Evolutionary conservation across 35 echinoderm and acorn worm genomes (phyloP), one percentile per base, ranked within the genome.

Genomic region (Anneissia japonica): DNA sequence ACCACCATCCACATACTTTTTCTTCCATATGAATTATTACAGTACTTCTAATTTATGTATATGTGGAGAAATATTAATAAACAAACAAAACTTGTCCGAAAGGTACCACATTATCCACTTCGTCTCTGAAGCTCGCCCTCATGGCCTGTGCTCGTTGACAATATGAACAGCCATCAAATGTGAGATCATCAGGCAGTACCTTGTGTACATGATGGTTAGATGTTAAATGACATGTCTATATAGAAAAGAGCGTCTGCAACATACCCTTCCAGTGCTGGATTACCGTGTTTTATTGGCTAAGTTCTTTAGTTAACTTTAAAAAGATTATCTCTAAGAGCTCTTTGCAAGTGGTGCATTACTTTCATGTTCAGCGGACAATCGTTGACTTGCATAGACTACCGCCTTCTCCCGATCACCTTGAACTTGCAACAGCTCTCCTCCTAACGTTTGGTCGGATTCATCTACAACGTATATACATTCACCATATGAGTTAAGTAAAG

Each of bases 271-370:
- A 43, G 56, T 89, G 81, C 46, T 86, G 23, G 16, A 89, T 37
- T 9, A 32, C 72, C 87, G 84, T 89, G 72, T 89, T 77, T 35
- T 84, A 89, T 40, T 89, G 87, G 36, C 87, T 89, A 17, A 89
- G 46, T 39, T 89, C 87, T 39, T 89, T 80, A 2, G 84, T 55
- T 80, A 79, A 89, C 30, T 72, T 30, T 36, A 81, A 77, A 5
- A 4, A 12, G n/a, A 91, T 51, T 26, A 91, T 38, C 0, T 83
- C 90, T 30, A 91, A 36, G 0, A 90, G 46, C 81, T 90, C 82
- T 51, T 85, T 84, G 5, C 32, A 3, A 21, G 82, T 86, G n/a
- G 75, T 79, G 77, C 90, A 91, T 72, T 91, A 91, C 1, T 46
- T 34, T 73, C 77, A 39, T 91, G 84, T 32, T 77, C 83, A 17